Percentiles rank a stretch among this genome's conserved stretches.
Conservation (phyloP, 2,888 invertebrate species). For the Suillia variegata region DNA sequence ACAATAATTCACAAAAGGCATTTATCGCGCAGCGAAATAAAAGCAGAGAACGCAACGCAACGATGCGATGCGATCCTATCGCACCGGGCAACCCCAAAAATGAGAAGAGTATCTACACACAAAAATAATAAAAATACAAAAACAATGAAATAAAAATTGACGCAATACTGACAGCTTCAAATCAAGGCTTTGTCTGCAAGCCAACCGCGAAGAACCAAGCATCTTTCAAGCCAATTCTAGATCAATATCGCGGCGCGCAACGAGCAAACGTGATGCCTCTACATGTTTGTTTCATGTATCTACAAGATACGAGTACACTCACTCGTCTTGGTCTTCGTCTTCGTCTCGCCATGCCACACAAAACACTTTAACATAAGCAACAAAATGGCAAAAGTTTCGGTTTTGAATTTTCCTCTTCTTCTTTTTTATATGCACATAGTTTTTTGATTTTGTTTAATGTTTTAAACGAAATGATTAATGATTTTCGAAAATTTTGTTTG, state of each 20-base stretch:
- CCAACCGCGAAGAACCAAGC: neutral
- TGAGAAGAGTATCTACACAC: no score
- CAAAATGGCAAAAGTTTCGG: neutral
- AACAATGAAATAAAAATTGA: neutral
- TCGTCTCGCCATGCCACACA: neutral
- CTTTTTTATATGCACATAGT: no score
- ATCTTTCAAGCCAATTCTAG: slow-evolving; percentile 25
- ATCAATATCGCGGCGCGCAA: slow-evolving; percentile 5
- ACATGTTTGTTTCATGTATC: neutral
- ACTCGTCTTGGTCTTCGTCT: no score
- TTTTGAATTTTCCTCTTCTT: no score
- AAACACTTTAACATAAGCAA: neutral
- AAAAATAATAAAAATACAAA: neutral
- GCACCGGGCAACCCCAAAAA: neutral
- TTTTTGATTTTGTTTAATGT: neutral
- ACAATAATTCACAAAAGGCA: slow-evolving; percentile 7
- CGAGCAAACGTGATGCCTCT: slow-evolving; percentile 11
- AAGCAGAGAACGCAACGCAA: neutral
- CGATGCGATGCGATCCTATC: neutral
- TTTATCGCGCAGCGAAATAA: neutral
- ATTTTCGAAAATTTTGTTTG: neutral
- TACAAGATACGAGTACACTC: slow-evolving; percentile 1
- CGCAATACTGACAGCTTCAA: neutral
- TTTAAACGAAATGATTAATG: neutral
- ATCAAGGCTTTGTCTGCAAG: neutral